Evolutionary conservation across 1,140 invertebrate species (phyloP).

Genomic region (Drosophila burlai): DNA sequence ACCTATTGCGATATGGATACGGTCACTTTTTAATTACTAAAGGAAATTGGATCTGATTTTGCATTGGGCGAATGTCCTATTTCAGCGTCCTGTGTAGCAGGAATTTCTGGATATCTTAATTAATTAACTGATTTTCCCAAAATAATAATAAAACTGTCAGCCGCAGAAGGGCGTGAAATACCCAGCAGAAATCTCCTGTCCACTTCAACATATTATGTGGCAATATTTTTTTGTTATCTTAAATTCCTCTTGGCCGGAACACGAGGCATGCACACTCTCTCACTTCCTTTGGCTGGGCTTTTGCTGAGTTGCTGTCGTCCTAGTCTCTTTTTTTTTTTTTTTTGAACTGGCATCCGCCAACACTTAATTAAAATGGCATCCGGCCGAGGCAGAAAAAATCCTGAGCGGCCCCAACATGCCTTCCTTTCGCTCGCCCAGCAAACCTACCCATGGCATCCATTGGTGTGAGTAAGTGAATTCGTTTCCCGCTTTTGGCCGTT

Average conservation of each 20-base stretch:
- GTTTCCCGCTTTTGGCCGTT: constrained; percentile 77
- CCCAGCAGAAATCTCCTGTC: constrained; percentile 22
- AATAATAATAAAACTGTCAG: constrained; percentile 80
- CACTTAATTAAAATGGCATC: constrained; percentile 81
- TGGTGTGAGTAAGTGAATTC: constrained; percentile 78
- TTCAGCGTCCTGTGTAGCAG: not conserved
- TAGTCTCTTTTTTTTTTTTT: constrained; percentile 37
- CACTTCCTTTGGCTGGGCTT: constrained; percentile 34
- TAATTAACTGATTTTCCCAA: constrained; percentile 75
- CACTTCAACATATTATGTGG: constrained; percentile 15
- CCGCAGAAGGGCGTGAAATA: constrained; percentile 44
- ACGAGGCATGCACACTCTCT: constrained; percentile 35
- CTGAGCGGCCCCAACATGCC: constrained; percentile 33
- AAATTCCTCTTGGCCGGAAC: constrained; percentile 61
- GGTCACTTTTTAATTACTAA: no score
- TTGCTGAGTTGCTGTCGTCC: constrained; percentile 52
- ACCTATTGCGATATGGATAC: no score
- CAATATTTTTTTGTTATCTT: constrained; percentile 67
- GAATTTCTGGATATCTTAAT: constrained; percentile 48
- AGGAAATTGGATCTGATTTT: not conserved
- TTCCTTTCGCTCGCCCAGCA: constrained; percentile 13
- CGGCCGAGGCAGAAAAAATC: constrained; percentile 63
- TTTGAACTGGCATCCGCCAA: constrained; percentile 59
- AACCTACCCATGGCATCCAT: constrained; percentile 38
- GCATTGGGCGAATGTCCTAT: not conserved